phyloP scores from a whole-genome alignment of 2,888 invertebrate genomes.

The Sthenelais limicola region DNA sequence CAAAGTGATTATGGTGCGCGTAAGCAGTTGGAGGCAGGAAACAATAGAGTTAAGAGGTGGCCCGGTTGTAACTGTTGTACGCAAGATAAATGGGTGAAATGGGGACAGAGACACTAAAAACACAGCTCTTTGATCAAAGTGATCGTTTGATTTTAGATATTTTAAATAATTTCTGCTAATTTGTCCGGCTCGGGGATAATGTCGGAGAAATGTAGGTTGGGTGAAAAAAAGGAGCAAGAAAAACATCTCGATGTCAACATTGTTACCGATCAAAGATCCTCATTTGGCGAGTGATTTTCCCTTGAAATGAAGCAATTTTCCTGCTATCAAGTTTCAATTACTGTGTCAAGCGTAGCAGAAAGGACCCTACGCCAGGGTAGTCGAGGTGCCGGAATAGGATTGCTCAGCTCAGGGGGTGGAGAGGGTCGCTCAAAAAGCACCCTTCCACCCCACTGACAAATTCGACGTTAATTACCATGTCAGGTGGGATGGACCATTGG shows the following conservation, averaged over 20 bases:
- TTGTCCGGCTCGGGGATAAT: too few relatives aligned
- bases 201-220: too few relatives aligned
- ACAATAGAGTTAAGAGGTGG: constrained; percentile 6
- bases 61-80: too few relatives aligned
- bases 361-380: not conserved
- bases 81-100: not conserved
- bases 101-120: not conserved
- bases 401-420: too few relatives aligned
- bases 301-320: constrained; percentile 37
- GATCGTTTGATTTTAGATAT: too few relatives aligned
- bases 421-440: not conserved
- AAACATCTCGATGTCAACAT: constrained; percentile 37
- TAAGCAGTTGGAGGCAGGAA: not conserved
- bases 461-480: constrained; percentile 19
- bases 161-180: too few relatives aligned
- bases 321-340: constrained; percentile 39
- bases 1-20: constrained; percentile 4
- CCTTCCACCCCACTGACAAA: constrained; percentile 5
- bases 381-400: not conserved
- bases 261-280: constrained; percentile 36
- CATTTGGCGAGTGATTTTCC: constrained; percentile 38
- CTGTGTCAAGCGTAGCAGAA: constrained; percentile 35
- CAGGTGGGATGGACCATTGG: constrained; percentile 6
- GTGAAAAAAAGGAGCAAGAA: not conserved
- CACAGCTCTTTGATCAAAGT: too few relatives aligned